Conservation (phyloP, 2,113 vertebrate species). For the Lota lota region DNA sequence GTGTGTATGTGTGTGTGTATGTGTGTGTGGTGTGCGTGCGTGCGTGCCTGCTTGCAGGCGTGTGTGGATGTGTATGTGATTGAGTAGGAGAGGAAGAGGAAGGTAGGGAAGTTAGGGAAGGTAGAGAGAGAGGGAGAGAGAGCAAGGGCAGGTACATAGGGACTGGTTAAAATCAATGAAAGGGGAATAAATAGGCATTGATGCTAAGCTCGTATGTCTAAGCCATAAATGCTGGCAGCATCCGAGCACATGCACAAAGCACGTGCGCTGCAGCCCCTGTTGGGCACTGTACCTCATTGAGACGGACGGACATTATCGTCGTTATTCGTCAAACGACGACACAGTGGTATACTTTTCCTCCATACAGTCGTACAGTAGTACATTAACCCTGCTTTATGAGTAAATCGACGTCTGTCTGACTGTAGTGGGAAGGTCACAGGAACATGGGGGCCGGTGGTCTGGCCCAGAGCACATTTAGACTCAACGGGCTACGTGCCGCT, state of each 20-base stretch:
- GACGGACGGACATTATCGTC: too few relatives aligned
- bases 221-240: slow-evolving; percentile 24
- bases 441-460: slow-evolving; percentile 43
- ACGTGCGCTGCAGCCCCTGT: not conserved
- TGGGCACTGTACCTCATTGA: too few relatives aligned
- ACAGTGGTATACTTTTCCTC: too few relatives aligned
- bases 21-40: too few relatives aligned
- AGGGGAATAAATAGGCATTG: slow-evolving; percentile 53
- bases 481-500: slow-evolving; percentile 42
- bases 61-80: slow-evolving; percentile 5
- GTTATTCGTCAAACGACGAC: too few relatives aligned
- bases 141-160: slow-evolving; percentile 15
- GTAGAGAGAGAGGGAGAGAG: too few relatives aligned
- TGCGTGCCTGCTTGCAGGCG: too few relatives aligned
- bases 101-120: too few relatives aligned
- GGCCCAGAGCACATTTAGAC: slow-evolving; percentile 35
- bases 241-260: slow-evolving; percentile 20
- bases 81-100: too few relatives aligned
- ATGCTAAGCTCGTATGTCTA: slow-evolving; percentile 33
- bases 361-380: too few relatives aligned
- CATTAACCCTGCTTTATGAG: too few relatives aligned
- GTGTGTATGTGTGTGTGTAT: slow-evolving; percentile 12
- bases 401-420: too few relatives aligned
- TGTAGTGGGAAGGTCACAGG: slow-evolving; percentile 27
- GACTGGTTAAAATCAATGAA: slow-evolving; percentile 51